Conservation (phyloP, 2,113 vertebrate species). For the Erythrocebus patas region DNA sequence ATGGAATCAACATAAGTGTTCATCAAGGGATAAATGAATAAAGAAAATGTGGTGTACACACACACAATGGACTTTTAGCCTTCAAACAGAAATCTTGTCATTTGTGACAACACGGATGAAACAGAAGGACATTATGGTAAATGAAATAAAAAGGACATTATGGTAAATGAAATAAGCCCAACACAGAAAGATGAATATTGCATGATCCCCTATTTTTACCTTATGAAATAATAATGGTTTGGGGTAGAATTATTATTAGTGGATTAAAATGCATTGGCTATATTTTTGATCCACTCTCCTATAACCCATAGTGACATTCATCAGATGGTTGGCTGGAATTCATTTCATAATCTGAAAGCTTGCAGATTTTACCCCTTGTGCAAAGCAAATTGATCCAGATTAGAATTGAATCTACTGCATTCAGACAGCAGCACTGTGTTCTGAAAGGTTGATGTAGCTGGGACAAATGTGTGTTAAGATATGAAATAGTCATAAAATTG, state of each 20-base stretch:
- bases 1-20: background rate
- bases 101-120: background rate
- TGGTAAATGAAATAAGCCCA: background rate
- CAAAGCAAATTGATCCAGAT: constrained; percentile 13
- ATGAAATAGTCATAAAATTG: background rate
- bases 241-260: background rate
- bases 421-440: background rate
- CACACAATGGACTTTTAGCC: background rate
- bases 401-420: background rate
- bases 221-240: background rate
- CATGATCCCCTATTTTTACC: background rate
- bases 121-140: too few relatives aligned
- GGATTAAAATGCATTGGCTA: background rate
- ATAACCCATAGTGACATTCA: background rate
- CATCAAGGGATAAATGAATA: background rate
- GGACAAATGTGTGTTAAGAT: background rate
- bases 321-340: background rate
- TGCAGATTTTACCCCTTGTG: background rate
- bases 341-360: constrained; percentile 18
- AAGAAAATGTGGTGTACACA: background rate
- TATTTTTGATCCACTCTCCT: background rate
- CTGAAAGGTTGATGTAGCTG: background rate
- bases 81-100: background rate
- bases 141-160: background rate
- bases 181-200: background rate